Evolutionary conservation across 2,797 vertebrate species (phyloP), one percentile per base, ranked within the genome.

Genomic region (Sphaeramia orbicularis): DNA sequence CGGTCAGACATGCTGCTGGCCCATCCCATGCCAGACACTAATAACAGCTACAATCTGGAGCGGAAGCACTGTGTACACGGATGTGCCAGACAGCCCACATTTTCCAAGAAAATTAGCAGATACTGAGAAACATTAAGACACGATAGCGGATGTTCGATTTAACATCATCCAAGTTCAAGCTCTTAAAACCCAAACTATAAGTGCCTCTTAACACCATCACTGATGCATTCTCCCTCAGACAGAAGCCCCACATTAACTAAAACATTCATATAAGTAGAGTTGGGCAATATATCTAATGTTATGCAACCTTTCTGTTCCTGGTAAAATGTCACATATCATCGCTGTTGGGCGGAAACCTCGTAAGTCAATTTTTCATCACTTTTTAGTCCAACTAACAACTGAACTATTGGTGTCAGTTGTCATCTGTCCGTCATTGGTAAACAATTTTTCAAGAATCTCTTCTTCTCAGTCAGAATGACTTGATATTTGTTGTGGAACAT

Each of bases 41-140:
- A 74, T 72, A 90, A 85, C 74, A 73, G 73, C 76, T 47, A 74
- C 76, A 80, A 70, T 80, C 71, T 88, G 78, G 59, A 86, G 58
- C 2, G 11, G 60, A 79, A 68, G 69, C 71, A 51, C 43, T 55
- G 55, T 57, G 59, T 53, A 50, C 62, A 38, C 10, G 2, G 45
- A 59, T 12, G 21, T 72, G 83, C 67, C 75, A 78, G 56, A 60
- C 65, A 52, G 54, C 48, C 16, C 21, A 71, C 18, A 58, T 69
- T 71, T 74, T 71, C 64, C 27, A 44, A 54, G 51, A 65, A 73
- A 80, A 60, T 67, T 19, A 53, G 45, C 48, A 50, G 79, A 81
- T 47, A 55, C 55, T 65, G 32, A 67, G 41, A 30, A 9, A 65
- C 63, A 66, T 52, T 38, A 54, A 30, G 66, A 42, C 30, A 58